These are phyloP conservation scores for Diadophis punctatus DNA, from an alignment of 2,113 vertebrate species.

Conservation along the genomic window DNA sequence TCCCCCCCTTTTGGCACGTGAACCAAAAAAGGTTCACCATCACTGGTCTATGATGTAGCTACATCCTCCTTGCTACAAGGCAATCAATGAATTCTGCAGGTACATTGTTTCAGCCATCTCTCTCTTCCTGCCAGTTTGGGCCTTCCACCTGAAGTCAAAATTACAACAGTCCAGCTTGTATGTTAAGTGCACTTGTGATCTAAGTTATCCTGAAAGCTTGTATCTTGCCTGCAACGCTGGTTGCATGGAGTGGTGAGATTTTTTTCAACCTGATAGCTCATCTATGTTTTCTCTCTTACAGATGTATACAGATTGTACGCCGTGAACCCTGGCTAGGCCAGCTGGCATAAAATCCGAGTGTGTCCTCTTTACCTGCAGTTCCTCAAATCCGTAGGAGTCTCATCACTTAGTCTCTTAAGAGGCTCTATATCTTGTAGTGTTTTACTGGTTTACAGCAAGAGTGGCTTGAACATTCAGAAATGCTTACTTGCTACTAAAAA, in stretches of 20 bases:
- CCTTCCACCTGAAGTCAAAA: neutral
- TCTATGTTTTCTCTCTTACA: constrained; percentile 33
- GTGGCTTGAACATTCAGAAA: neutral
- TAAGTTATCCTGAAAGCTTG: neutral
- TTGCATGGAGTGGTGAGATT: neutral
- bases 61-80: neutral
- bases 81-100: neutral
- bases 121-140: neutral
- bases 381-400: neutral
- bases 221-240: neutral
- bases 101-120: neutral
- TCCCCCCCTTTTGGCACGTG: too few relatives aligned
- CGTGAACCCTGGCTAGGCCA: constrained; percentile 16
- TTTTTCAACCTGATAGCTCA: neutral
- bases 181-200: neutral
- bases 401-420: neutral
- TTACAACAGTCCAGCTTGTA: neutral
- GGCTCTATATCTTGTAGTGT: too few relatives aligned
- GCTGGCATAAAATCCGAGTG: neutral
- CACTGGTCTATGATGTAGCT: neutral
- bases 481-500: neutral
- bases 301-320: constrained; percentile 62
- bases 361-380: neutral
- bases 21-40: too few relatives aligned
- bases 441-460: neutral